A percentile compares a stretch with the other conserved stretches of the same genome.
Evolutionary conservation across 64 coral and sea anemone genomes (phyloP).

Genomic region (Acropora tenuis): DNA sequence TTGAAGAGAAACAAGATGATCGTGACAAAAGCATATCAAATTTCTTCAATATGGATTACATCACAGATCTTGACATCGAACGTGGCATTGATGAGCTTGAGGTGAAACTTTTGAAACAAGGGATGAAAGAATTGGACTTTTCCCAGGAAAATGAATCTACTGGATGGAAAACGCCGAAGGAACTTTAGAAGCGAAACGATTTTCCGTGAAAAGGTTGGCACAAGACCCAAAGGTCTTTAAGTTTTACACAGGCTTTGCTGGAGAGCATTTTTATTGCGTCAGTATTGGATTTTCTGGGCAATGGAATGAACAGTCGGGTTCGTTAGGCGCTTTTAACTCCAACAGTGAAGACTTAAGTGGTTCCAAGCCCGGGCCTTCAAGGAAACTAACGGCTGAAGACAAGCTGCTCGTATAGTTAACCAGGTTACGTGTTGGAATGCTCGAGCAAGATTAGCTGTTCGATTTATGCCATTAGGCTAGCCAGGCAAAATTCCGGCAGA

Average conservation of each 20-base stretch:
- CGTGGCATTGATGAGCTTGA: not conserved
- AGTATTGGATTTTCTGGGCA: not conserved
- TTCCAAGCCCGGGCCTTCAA: conserved; percentile 16
- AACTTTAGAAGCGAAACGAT: not conserved
- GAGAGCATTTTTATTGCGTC: too few relatives aligned
- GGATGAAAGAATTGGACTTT: not conserved
- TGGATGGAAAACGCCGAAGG: not conserved
- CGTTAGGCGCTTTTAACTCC: not conserved
- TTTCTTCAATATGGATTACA: too few relatives aligned
- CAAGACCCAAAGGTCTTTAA: not conserved
- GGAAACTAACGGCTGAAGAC: conserved; percentile 42
- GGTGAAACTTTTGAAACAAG: not conserved
- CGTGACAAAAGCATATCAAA: not conserved
- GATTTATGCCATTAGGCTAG: not conserved
- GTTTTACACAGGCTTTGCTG: too few relatives aligned
- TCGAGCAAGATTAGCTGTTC: conserved; percentile 36
- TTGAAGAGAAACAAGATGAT: not conserved
- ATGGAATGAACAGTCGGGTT: not conserved
- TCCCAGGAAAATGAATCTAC: not conserved
- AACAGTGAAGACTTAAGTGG: not conserved
- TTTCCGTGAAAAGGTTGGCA: not conserved
- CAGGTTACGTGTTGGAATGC: conserved; percentile 17
- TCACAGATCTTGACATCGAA: not conserved
- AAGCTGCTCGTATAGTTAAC: not conserved
- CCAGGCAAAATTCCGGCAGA: conserved; percentile 47